phyloP scores from a whole-genome alignment of 2,113 vertebrate species.

The Channa maculata region DNA sequence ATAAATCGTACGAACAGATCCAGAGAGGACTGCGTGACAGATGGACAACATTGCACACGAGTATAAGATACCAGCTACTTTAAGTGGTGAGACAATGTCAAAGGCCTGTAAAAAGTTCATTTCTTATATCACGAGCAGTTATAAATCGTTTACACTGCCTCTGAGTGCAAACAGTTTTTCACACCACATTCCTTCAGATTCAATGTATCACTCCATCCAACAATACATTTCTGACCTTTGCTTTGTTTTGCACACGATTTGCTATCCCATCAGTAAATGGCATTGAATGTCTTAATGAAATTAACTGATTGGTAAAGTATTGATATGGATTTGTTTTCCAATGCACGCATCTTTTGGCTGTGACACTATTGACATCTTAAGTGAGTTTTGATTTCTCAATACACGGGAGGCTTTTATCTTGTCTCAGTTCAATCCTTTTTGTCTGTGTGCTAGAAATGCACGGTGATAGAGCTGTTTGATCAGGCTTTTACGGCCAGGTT shows the following conservation, averaged over 20 bases:
- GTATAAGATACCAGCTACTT: neutral
- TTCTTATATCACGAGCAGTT: constrained; percentile 43
- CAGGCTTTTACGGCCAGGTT: constrained; percentile 19
- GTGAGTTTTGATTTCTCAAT: constrained; percentile 74
- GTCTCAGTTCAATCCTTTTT: constrained; percentile 53
- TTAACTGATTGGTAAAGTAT: constrained; percentile 78
- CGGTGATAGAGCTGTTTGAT: constrained; percentile 60
- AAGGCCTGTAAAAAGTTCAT: constrained; percentile 44
- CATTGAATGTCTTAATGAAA: constrained; percentile 80
- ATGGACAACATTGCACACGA: constrained; percentile 18
- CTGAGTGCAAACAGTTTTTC: constrained; percentile 19
- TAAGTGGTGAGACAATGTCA: constrained; percentile 49
- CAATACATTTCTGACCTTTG: constrained; percentile 78
- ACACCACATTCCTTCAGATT: constrained; percentile 9
- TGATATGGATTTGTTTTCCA: constrained; percentile 75
- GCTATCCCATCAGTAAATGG: constrained; percentile 73
- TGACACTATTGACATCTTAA: constrained; percentile 83
- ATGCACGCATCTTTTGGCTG: constrained; percentile 64
- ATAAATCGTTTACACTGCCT: constrained; percentile 26
- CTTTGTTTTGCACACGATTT: constrained; percentile 76
- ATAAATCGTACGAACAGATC: constrained; percentile 77
- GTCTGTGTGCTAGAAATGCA: constrained; percentile 56
- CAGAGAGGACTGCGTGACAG: constrained; percentile 55
- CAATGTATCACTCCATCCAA: constrained; percentile 44
- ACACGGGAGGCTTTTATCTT: constrained; percentile 75